Evolutionary conservation across 2,888 invertebrate species (phyloP).

Genomic region (Drosophila colorata): DNA sequence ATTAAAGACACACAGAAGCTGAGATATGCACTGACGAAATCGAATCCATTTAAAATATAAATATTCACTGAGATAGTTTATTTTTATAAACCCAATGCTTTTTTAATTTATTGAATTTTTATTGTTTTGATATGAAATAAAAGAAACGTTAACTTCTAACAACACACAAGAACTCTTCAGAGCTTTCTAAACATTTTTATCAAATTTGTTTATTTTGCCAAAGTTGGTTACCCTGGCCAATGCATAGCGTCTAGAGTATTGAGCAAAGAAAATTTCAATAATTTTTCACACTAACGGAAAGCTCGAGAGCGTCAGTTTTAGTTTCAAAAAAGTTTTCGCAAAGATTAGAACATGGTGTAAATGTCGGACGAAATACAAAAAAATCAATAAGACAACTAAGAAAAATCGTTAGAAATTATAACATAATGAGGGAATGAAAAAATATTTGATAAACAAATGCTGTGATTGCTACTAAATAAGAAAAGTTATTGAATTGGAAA

Average conservation of each 20-base stretch:
- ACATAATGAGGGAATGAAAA: slow-evolving; percentile 6
- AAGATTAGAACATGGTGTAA: slow-evolving; percentile 65
- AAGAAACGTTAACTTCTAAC: slow-evolving; percentile 2
- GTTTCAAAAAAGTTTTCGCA: slow-evolving; percentile 82
- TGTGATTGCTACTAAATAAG: not conserved
- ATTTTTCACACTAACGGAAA: slow-evolving; percentile 66
- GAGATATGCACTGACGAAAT: not conserved
- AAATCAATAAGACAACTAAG: slow-evolving; percentile 53
- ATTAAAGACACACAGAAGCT: too few species aligned
- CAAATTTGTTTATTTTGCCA: slow-evolving; percentile 33
- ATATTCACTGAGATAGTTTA: not conserved
- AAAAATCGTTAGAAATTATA: slow-evolving; percentile 45
- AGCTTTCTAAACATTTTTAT: slow-evolving; percentile 21
- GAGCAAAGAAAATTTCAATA: slow-evolving; percentile 73
- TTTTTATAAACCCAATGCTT: not conserved
- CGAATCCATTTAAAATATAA: not conserved
- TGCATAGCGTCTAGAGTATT: slow-evolving; percentile 6
- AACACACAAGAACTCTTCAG: slow-evolving; percentile 7
- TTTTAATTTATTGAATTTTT: slow-evolving; percentile 18
- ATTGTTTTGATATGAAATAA: slow-evolving; percentile 12
- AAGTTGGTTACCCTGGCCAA: slow-evolving; percentile 64
- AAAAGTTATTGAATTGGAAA: not conserved
- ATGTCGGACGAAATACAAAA: slow-evolving; percentile 30
- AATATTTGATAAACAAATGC: not conserved
- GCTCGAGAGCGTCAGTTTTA: slow-evolving; percentile 67